Base-by-base conservation (phyloP, 2,797 vertebrate genomes). In the Forpus xanthops region DNA sequence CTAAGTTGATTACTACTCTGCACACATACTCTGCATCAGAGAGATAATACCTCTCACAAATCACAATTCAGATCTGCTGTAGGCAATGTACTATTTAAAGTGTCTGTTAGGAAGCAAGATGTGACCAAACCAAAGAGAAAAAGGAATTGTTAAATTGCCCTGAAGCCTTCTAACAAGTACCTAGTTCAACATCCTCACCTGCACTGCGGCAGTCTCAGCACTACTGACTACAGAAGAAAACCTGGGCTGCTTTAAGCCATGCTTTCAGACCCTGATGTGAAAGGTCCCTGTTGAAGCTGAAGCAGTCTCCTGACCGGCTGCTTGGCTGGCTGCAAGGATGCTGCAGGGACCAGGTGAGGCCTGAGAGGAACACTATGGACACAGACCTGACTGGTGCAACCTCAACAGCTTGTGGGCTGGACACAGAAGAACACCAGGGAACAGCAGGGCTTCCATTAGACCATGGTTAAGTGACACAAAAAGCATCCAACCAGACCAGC, bases 241-340 rank as follows among this genome's bases (percentile, higher is more conserved):
- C 35, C 4, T 10, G 30, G 24, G 33, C 75, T 33, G 45, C 31
- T 71, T 45, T n/a, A 31, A 60, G 60, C 45, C 35, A 12, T 2
- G 2, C 55, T 83, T 50, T 35, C 18, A 23, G 47, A 28, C 18
- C 27, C 4, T 24, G 19, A 1, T 0, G 4, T 37, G 30, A 14
- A 39, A 80, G 37, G 33, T n/a, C 28, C 16, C 20, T 41, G 6
- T 2, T 6, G 67, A 50, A n/a, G 23, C 37, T 23, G 56, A 11
- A 56, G 73, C 31, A 64, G 8, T 4, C 11, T 66, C 45, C 16
- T 5, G 10, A 27, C 31, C 3, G 8, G 64, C 16, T 9, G 42
- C 15, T 19, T 44, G 77, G 37, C 31, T 27, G 85, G 67, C 64
- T 73, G 9, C 13, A 74, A 35, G 0, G 41, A 35, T 45, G 65